Percentiles rank a stretch among this genome's conserved stretches.
These are phyloP conservation scores for Choristoneura fumiferana DNA, from an alignment of 1,140 invertebrate genomes.

Conservation along the genomic window DNA sequence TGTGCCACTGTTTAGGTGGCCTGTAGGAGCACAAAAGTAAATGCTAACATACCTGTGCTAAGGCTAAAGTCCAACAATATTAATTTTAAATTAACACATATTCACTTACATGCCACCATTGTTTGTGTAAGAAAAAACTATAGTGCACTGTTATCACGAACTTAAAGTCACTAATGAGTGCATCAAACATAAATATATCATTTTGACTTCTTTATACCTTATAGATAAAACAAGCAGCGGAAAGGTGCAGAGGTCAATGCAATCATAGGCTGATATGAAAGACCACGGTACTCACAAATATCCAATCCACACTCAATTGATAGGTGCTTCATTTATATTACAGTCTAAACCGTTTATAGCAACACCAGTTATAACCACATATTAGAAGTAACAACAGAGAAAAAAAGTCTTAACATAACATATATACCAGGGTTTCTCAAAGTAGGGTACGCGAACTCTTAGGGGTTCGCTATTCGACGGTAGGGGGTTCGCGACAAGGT, in stretches of 20 bases:
- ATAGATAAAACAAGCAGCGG: constrained; percentile 51
- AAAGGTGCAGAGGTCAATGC: constrained; percentile 65
- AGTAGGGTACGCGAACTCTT: no score
- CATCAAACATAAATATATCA: constrained; percentile 49
- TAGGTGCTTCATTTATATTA: constrained; percentile 24
- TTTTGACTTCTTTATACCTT: constrained; percentile 62
- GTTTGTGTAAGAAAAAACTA: background rate
- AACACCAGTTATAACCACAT: background rate
- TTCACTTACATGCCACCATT: background rate
- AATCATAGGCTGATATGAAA: constrained; percentile 65
- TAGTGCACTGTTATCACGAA: background rate
- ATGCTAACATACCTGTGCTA: no score
- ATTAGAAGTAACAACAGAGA: background rate
- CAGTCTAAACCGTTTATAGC: background rate
- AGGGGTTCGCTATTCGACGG: no score
- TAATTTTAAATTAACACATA: background rate
- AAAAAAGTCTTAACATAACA: no score
- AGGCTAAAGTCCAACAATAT: background rate
- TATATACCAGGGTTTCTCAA: no score
- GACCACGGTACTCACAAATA: constrained; percentile 56
- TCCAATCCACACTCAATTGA: constrained; percentile 49
- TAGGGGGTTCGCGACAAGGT: no score
- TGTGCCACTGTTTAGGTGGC: no score
- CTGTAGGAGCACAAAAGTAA: no score
- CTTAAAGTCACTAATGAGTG: constrained; percentile 30